Evolutionary conservation across 2,888 invertebrate genomes (phyloP).

Genomic region (Notodonta dromedarius): DNA sequence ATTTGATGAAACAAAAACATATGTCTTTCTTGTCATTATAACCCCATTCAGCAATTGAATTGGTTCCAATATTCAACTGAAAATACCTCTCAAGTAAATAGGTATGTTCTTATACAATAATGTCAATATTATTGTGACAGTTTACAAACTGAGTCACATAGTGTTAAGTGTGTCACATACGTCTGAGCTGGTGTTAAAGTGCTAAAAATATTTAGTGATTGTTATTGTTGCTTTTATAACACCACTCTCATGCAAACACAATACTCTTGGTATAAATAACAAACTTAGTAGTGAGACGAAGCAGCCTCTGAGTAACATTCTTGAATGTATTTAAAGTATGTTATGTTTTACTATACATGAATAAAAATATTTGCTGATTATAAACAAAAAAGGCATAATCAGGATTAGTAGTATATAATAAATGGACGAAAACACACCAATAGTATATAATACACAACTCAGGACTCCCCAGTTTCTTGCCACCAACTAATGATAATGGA

Average conservation of each 20-base stretch:
- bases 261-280: background rate
- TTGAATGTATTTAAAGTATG: no score
- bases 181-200: background rate
- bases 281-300: background rate
- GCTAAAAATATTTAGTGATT: background rate
- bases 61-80: no score
- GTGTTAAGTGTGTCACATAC: background rate
- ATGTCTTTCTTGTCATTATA: no score
- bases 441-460: background rate
- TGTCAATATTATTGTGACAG: background rate
- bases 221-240: background rate
- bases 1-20: no score
- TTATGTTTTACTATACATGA: no score
- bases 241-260: background rate
- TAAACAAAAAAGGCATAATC: no score
- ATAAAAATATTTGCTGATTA: no score
- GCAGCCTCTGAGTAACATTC: no score
- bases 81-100: background rate
- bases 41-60: no score
- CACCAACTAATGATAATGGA: constrained; percentile 6
- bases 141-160: constrained; percentile 1
- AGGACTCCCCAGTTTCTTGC: constrained; percentile 6
- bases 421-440: background rate
- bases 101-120: background rate
- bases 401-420: background rate